Base-by-base conservation (phyloP, 2,888 invertebrate genomes). In the Euzetes globulus region DNA sequence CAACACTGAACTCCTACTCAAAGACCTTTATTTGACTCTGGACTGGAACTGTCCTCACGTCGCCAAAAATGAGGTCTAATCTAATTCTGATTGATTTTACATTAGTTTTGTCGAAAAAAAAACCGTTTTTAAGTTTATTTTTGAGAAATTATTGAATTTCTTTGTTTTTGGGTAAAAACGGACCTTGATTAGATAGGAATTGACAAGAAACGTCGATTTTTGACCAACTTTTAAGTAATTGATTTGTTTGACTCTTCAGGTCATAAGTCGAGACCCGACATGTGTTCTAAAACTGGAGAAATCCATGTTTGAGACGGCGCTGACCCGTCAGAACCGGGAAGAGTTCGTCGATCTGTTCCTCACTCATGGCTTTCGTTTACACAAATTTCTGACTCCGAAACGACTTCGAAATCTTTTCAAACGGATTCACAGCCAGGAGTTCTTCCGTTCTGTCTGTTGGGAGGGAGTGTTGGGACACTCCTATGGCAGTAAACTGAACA, bases 41-140 rank as follows among this genome's bases (percentile, higher is more conserved):
- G 82, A 83, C 77, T 83, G 83, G 83, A 83, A 83, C 77, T 78
- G 81, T 75, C 81, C 82, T 0, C 81, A 82, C 71, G 79, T 83
- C 17, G 83, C 82, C 1, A 45, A 29, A 19, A 71, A 71, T 70
- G 74, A 74, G 29, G 74, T 74, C 19, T 22, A 17, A 3, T 65
- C 11, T 6, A 33, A 3, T 13, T 50, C 19, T 50, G 4, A 7
- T 17, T n/a, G 19, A 50, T 50, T 19, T 50, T 13, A 4, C n/a
- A 7, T 5, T 7, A 50, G 13, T 50, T 50, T 13, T 50, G 19
- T 50, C 19, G 4, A 19, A 50, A n/a, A 19, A 7, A 7, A 50
- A 4, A 50, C n/a, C 13, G 7, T 6, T 19, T 50, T 50, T 13
- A 50, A 6, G 33, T 33, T 33, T 33, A n/a, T 33, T 4, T 7